These are phyloP conservation scores for Actinopyga echinites DNA, from an alignment of 53 echinoderm and acorn worm genomes.

Conservation along the genomic window DNA sequence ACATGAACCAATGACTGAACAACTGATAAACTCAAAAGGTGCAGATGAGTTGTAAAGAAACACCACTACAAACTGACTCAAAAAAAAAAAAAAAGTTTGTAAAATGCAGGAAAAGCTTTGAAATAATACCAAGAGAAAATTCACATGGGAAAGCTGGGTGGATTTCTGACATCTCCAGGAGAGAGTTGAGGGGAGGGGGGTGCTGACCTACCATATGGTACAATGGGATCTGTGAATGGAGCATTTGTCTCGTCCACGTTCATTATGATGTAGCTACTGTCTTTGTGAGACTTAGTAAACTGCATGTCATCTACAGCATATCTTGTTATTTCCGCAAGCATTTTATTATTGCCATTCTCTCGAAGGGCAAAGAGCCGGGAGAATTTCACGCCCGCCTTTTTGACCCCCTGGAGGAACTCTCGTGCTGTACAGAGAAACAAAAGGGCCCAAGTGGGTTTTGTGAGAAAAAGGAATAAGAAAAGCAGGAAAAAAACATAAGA, in stretches of 20 bases:
- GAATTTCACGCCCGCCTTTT: slow-evolving; percentile 47
- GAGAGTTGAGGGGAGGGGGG: neutral
- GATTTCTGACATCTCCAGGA: too few relatives aligned
- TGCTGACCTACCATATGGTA: slow-evolving; percentile 81
- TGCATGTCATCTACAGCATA: slow-evolving; percentile 68
- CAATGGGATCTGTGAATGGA: slow-evolving; percentile 86
- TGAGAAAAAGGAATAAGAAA: neutral
- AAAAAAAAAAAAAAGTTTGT: too few relatives aligned
- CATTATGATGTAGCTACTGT: slow-evolving; percentile 95
- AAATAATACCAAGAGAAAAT: too few relatives aligned
- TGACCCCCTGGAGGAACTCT: slow-evolving; percentile 45
- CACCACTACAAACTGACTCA: neutral
- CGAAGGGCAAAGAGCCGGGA: slow-evolving; percentile 50
- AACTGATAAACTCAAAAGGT: neutral
- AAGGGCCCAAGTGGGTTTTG: slow-evolving; percentile 9
- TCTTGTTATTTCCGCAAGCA: slow-evolving; percentile 33
- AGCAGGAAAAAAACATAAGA: neutral
- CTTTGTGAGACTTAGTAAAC: slow-evolving; percentile 94
- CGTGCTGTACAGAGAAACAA: slow-evolving; percentile 41
- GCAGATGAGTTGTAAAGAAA: neutral
- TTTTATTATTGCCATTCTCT: slow-evolving; percentile 41
- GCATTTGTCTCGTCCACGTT: slow-evolving; percentile 76
- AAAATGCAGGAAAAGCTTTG: too few relatives aligned
- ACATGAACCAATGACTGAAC: neutral
- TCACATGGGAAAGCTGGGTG: too few relatives aligned